Percentiles rank a stretch among this genome's conserved stretches.
phyloP scores from a whole-genome alignment of 1,140 invertebrate genomes.

The Pseudomyrmex concolor region DNA sequence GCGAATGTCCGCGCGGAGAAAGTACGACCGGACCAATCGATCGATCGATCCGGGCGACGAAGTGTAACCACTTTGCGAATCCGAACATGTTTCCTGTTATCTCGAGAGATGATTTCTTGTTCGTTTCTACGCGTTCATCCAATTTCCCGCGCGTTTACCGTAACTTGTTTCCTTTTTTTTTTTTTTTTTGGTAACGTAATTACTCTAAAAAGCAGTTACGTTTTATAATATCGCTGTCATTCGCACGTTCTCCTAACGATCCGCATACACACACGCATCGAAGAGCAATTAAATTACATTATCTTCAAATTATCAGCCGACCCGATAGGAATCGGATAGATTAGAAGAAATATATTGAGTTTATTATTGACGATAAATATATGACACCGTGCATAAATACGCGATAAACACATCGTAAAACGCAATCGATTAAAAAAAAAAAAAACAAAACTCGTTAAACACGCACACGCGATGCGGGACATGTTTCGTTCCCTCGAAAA shows the following conservation, averaged over 20 bases:
- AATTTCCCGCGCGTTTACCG: constrained; percentile 42
- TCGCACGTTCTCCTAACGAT: background rate
- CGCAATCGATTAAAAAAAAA: background rate
- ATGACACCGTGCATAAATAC: background rate
- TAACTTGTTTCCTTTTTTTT: constrained; percentile 26
- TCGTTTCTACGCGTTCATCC: constrained; percentile 16
- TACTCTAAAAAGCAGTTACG: no score
- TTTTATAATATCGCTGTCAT: background rate
- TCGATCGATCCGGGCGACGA: constrained; percentile 47
- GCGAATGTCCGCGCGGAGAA: constrained; percentile 63
- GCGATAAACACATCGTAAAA: background rate
- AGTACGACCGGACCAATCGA: constrained; percentile 63
- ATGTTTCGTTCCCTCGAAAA: constrained; percentile 10
- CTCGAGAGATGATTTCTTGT: constrained; percentile 7
- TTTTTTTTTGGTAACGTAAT: no score
- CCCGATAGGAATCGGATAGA: no score
- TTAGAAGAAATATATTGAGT: background rate
- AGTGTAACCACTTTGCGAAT: constrained; percentile 58
- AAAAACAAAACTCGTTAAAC: constrained; percentile 3
- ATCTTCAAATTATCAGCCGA: background rate
- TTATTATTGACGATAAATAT: background rate
- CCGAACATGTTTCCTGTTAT: constrained; percentile 40
- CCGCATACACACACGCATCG: background rate
- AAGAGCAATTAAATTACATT: background rate
- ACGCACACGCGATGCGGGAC: background rate